Percentiles rank a stretch among this genome's conserved stretches.
These are phyloP conservation scores for Drosophila quasianomalipes DNA, from an alignment of 2,888 invertebrate genomes.

Conservation along the genomic window DNA sequence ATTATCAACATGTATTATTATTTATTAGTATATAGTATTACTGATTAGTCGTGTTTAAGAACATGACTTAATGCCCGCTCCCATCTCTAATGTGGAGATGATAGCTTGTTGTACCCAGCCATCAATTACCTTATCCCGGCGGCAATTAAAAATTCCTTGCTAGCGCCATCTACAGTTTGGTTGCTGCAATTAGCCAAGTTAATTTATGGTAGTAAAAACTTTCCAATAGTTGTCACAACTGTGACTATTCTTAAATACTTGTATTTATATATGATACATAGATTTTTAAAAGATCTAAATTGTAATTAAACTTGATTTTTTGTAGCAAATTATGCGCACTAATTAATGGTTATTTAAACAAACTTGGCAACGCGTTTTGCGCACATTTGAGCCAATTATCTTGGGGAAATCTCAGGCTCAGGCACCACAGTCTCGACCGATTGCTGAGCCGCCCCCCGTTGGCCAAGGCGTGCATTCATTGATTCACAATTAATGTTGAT, in stretches of 20 bases:
- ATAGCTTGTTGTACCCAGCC: constrained; percentile 22
- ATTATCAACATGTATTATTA: background rate
- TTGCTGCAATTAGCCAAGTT: constrained; percentile 36
- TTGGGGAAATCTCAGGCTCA: constrained; percentile 29
- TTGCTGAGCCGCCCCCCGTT: constrained; percentile 45
- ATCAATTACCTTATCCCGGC: constrained; percentile 40
- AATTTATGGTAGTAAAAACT: constrained; percentile 47
- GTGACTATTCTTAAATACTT: constrained; percentile 6
- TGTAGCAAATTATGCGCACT: constrained; percentile 66
- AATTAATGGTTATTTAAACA: constrained; percentile 76
- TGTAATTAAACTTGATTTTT: constrained; percentile 70
- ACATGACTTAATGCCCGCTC: background rate
- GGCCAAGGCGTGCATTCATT: constrained; percentile 76
- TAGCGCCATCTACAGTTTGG: constrained; percentile 57
- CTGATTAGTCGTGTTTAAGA: background rate
- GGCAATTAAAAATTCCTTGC: constrained; percentile 46
- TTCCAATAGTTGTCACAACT: constrained; percentile 56
- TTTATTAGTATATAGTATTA: background rate
- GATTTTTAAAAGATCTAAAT: constrained; percentile 43
- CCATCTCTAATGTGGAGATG: constrained; percentile 26
- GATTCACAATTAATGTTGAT: constrained; percentile 81
- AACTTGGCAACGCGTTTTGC: constrained; percentile 79
- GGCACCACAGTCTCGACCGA: constrained; percentile 15
- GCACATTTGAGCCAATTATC: constrained; percentile 74
- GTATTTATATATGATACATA: background rate